A percentile compares a stretch with the other conserved stretches of the same genome.
Conservation (phyloP, 2,888 invertebrate species). For the Nesidiocoris tenuis region DNA sequence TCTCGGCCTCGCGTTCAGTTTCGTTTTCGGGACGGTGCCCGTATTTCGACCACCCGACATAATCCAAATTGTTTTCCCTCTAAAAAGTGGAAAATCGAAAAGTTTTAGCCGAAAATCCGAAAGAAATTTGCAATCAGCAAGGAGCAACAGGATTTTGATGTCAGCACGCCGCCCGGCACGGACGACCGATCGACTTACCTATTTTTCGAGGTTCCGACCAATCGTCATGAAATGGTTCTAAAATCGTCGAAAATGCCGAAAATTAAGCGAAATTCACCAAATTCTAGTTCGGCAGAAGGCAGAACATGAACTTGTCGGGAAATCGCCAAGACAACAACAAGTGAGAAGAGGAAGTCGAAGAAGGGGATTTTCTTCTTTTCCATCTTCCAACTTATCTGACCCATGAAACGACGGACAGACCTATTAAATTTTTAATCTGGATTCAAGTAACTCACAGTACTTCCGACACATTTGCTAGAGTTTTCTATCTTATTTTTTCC, state of each 20-base stretch:
- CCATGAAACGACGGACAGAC: too few relatives aligned
- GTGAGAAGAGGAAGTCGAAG: too few relatives aligned
- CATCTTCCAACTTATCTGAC: too few relatives aligned
- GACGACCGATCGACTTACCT: not conserved
- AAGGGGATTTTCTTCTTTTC: too few relatives aligned
- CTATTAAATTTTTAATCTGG: too few relatives aligned
- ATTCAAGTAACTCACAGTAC: too few relatives aligned
- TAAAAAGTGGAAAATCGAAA: too few relatives aligned
- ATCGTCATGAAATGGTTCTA: not conserved
- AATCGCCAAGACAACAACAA: not conserved
- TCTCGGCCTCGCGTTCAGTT: conserved; percentile 48
- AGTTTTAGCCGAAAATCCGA: not conserved
- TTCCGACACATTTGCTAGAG: too few relatives aligned
- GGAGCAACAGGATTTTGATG: not conserved
- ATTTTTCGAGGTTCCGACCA: not conserved
- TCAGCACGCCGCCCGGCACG: not conserved
- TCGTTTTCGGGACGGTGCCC: conserved; percentile 51
- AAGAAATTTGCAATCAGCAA: too few relatives aligned
- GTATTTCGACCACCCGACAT: conserved; percentile 49
- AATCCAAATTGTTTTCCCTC: too few relatives aligned
- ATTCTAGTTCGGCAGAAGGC: not conserved
- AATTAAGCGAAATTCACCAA: not conserved
- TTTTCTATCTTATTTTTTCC: too few relatives aligned
- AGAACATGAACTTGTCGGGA: not conserved
- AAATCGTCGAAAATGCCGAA: not conserved